phyloP scores from a whole-genome alignment of 2,113 vertebrate species.

The Willisornis vidua region DNA sequence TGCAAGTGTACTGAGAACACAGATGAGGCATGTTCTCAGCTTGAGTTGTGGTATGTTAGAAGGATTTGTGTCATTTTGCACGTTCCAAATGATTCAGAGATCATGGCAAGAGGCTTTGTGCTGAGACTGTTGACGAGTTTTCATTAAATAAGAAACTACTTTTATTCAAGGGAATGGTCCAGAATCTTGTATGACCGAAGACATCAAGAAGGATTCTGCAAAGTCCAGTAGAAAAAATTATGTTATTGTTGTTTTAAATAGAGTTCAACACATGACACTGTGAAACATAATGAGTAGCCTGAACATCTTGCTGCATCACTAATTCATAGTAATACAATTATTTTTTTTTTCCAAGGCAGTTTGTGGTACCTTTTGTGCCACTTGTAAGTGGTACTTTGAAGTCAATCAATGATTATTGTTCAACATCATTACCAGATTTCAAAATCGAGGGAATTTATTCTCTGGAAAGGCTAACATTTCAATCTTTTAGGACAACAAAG shows the following conservation, averaged over 20 bases:
- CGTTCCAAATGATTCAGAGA: not conserved
- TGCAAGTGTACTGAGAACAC: not conserved
- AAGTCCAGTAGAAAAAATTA: not conserved
- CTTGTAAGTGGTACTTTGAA: not conserved
- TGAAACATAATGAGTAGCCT: not conserved
- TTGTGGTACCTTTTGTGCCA: not conserved
- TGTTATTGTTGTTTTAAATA: constrained; percentile 6
- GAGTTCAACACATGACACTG: not conserved
- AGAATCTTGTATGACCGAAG: not conserved
- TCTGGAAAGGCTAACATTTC: not conserved
- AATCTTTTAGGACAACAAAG: not conserved
- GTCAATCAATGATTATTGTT: not conserved
- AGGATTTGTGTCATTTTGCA: not conserved
- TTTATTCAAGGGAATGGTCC: not conserved
- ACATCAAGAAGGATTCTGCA: not conserved
- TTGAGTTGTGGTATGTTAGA: not conserved
- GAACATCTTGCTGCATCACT: constrained; percentile 18
- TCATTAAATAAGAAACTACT: not conserved
- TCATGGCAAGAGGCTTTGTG: not conserved
- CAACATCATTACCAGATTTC: not conserved
- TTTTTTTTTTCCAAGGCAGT: not conserved
- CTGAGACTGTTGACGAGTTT: not conserved
- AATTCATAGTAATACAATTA: not conserved
- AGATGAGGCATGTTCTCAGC: not conserved
- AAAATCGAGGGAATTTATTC: not conserved